Evolutionary conservation across 2,113 vertebrate genomes (phyloP), one percentile per base, ranked within the genome.

Genomic region (Xenus cinereus): DNA sequence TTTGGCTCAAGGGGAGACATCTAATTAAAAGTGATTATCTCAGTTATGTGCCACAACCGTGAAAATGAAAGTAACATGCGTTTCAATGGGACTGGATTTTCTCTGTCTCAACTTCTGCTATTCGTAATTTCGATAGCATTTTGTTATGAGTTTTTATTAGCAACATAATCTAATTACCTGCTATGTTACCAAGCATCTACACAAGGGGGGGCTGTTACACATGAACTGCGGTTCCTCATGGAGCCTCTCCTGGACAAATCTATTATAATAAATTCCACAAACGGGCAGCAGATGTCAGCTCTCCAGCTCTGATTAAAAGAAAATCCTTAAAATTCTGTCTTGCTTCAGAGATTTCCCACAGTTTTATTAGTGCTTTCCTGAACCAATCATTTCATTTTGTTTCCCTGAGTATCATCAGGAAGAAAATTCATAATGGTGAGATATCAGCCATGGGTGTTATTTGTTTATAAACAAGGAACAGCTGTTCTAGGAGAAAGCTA

Each of bases 261-360:
- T 32, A 1, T 91, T 59, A 8, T 17, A 74, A 67, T 92, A 72
- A 69, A 85, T 94, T 74, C 84, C 90, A 68, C 62, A 87, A 95
- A 96, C 48, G 48, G 46, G 85, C 89, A 91, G 71, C 92, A 96
- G 94, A 95, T 95, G 96, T 91, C 92, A 94, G 82, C 80, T 92
- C 83, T 96, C 84, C 45, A 67, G 66, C 57, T 93, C 86, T 24
- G 24, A 87, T 71, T 56, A 78, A 84, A 89, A 83, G 64, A 83
- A 54, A 43, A 83, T 60, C n/a, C 51, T 94, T 92, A 87, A 91
- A 87, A 94, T 96, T 75, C 68, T 45, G 14, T 26, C 60, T 91
- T 76, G 57, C 78, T 76, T 94, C 81, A 86, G 85, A 90, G 64
- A 51, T 62, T 63, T 24, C 43, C 71, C 53, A 48, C 60, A 28